Evolutionary conservation across 2,113 vertebrate species (phyloP).

Genomic region (Pseudorasbora parva): DNA sequence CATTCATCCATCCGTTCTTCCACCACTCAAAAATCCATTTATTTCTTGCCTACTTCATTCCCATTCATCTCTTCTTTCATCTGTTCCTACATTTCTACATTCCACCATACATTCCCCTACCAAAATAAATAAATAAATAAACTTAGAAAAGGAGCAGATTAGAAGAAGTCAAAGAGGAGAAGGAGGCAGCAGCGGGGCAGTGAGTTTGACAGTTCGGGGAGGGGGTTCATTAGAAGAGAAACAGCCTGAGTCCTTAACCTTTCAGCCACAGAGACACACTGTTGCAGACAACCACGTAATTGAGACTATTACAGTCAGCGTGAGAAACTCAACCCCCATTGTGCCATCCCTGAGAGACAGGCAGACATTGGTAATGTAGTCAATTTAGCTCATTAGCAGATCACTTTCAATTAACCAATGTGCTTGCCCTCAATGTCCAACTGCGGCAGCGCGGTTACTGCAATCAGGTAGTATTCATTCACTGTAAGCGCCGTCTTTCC

Average conservation of each 20-base stretch:
- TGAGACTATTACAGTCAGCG: slow-evolving; percentile 49
- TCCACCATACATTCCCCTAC: too few relatives aligned
- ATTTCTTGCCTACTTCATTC: neutral
- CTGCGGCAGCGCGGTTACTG: neutral
- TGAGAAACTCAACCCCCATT: slow-evolving; percentile 15
- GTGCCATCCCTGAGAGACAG: slow-evolving; percentile 37
- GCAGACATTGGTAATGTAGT: slow-evolving; percentile 38
- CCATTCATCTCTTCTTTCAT: neutral
- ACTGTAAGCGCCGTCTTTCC: neutral
- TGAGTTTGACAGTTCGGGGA: neutral
- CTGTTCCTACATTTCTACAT: neutral
- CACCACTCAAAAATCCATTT: too few relatives aligned
- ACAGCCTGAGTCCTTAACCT: slow-evolving; percentile 48
- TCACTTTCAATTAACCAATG: slow-evolving; percentile 45
- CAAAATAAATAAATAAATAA: neutral
- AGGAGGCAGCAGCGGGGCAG: neutral
- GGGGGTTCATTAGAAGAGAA: slow-evolving; percentile 50
- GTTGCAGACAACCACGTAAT: slow-evolving; percentile 42
- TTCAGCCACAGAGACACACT: slow-evolving; percentile 39
- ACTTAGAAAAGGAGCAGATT: neutral
- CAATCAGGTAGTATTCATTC: slow-evolving; percentile 32
- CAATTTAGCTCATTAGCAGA: slow-evolving; percentile 41
- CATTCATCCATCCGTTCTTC: neutral
- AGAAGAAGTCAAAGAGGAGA: neutral
- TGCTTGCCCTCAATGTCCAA: slow-evolving; percentile 19